Conservation (phyloP, 2,113 vertebrate species). For the Plecotus auritus region DNA sequence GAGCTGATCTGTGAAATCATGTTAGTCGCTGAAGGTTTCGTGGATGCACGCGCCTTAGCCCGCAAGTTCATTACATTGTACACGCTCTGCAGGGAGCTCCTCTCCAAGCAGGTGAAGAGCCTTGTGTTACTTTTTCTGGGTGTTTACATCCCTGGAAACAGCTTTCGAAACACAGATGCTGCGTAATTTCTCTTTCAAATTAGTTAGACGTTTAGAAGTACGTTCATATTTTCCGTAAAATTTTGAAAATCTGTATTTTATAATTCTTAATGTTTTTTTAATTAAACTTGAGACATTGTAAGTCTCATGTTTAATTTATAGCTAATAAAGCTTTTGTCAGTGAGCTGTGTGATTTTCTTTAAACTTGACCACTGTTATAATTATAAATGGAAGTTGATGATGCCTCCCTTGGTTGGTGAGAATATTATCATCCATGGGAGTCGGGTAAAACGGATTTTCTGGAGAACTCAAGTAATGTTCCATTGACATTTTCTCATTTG, state of each 20-base stretch:
- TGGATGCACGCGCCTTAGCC: constrained; percentile 79
- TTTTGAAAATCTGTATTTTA: constrained; percentile 9
- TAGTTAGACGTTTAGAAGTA: neutral
- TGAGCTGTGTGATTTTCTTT: neutral
- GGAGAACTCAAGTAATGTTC: neutral
- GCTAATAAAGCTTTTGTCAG: neutral
- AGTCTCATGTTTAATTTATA: neutral
- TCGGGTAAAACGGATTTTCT: neutral
- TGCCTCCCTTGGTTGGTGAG: neutral
- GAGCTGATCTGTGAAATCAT: constrained; percentile 91
- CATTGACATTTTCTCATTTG: neutral
- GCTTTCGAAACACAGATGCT: neutral
- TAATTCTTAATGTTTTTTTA: neutral
- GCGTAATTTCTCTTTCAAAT: neutral
- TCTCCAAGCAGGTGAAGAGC: constrained; percentile 86
- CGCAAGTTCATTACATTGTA: constrained; percentile 86
- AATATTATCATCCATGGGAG: neutral
- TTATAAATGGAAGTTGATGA: neutral
- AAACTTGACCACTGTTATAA: neutral
- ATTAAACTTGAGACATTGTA: neutral
- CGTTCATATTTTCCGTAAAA: neutral
- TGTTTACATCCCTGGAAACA: neutral
- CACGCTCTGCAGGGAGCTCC: constrained; percentile 85
- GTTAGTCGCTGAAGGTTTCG: constrained; percentile 88
- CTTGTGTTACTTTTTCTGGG: neutral